These are phyloP conservation scores for Lepidocyrtinus sp. DNA, from an alignment of 2,888 invertebrate genomes.

Conservation along the genomic window DNA sequence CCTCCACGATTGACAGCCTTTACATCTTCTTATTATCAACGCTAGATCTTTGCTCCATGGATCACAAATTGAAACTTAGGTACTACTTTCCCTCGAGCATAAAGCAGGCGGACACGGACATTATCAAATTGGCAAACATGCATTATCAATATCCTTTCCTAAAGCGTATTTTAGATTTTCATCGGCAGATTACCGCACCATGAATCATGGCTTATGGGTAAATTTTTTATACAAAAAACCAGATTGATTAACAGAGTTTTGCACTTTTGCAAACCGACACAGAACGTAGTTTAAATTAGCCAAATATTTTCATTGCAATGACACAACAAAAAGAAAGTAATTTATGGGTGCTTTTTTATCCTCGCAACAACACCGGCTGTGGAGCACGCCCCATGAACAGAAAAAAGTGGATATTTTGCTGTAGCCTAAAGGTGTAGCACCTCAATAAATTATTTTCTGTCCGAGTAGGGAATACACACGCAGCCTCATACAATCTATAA, in stretches of 20 bases:
- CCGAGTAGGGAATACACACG: no score
- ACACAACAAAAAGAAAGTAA: constrained; percentile 17
- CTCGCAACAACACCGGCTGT: background rate
- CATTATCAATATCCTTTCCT: no score
- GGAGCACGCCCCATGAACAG: background rate
- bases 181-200: background rate
- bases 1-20: no score
- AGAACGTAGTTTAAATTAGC: background rate
- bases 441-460: constrained; percentile 55
- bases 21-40: no score
- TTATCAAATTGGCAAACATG: no score
- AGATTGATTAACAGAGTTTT: background rate
- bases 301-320: background rate
- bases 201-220: no score
- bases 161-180: no score
- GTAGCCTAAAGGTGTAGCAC: constrained; percentile 13
- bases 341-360: constrained; percentile 36
- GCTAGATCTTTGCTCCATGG: no score
- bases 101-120: no score
- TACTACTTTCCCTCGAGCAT: no score
- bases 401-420: constrained; percentile 27
- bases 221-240: background rate
- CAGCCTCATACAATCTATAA: constrained; percentile 32
- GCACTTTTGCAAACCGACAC: background rate
- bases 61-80: no score